Percentiles rank a stretch among this genome's conserved stretches.
Evolutionary conservation across 2,797 vertebrate species (phyloP).

Genomic region (Tamandua tetradactyla): DNA sequence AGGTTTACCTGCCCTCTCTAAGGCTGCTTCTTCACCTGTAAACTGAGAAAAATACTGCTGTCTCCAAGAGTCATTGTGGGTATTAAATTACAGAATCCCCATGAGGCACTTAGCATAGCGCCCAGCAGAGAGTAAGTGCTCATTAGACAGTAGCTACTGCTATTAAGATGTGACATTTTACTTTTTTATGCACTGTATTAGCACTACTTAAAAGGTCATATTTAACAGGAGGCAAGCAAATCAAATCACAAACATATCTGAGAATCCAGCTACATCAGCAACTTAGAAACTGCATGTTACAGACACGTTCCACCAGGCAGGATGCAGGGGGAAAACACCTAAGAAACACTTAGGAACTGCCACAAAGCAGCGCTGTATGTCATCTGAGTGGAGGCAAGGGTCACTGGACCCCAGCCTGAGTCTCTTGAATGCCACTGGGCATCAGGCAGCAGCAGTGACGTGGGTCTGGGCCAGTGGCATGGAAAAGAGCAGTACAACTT

Average conservation of each 20-base stretch:
- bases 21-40: not conserved
- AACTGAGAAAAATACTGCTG: accelerated
- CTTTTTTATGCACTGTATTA: not conserved
- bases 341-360: not conserved
- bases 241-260: not conserved
- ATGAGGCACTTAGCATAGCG: accelerated
- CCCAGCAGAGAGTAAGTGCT: not conserved
- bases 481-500: accelerated
- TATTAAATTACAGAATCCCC: accelerated
- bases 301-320: not conserved
- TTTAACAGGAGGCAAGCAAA: not conserved
- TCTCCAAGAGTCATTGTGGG: no score
- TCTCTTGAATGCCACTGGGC: no score
- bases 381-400: no score
- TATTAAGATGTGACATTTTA: not conserved
- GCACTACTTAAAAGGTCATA: not conserved
- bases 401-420: no score
- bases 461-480: not conserved
- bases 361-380: not conserved
- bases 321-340: accelerated
- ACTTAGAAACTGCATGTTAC: not conserved
- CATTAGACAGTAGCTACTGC: not conserved
- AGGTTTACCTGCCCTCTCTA: not conserved
- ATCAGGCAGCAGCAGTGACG: not conserved
- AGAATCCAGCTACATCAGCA: not conserved